Evolutionary conservation across 2,113 vertebrate species (phyloP), one percentile per base, ranked within the genome.

Genomic region (Perognathus longimembris): DNA sequence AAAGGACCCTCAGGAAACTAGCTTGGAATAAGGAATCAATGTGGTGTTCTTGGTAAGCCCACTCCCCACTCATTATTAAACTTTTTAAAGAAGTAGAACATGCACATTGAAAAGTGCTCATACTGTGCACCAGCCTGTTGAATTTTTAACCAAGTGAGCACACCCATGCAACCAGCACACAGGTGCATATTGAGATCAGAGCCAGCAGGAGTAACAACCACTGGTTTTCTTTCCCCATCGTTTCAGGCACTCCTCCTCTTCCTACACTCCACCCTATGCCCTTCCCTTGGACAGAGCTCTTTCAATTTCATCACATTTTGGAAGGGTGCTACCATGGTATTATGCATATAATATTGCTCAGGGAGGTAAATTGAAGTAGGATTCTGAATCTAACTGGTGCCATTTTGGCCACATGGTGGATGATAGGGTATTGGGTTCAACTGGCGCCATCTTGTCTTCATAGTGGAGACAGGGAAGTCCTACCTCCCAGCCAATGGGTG

Each of bases 181-280:
- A 42, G 17, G 54, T 57, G 12, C 7, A 64, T 42, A 36, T 26
- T 57, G 77, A 85, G 76, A 71, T 74, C 32, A 59, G 50, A 36
- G 18, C 3, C 15, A 34, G 21, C 6, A 38, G 18, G 4, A 32
- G 26, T 12, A 28, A n/a, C 2, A 30, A 12, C 36, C 7, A 0
- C 59, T 36, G 14, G 28, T 1, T 32, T 34, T 76, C 12, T 2
- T 10, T 63, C 50, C 36, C 57, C 40, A 36, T 40, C 38, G 17
- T 12, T 30, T 3, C 1, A 32, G 24, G 57, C 6, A n/a, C 21
- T 63, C 0, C 45, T 63, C 12, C 9, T 89, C 20, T 36, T 7
- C 7, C 40, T 24, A 4, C 20, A 5, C 1, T 3, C 6, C 18
- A 3, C 0, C 11, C 17, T 15, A 7, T 54, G 32, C 7, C 20